Evolutionary conservation across 2,888 invertebrate species (phyloP), one percentile per base, ranked within the genome.

Genomic region (Nymphalis c-album): DNA sequence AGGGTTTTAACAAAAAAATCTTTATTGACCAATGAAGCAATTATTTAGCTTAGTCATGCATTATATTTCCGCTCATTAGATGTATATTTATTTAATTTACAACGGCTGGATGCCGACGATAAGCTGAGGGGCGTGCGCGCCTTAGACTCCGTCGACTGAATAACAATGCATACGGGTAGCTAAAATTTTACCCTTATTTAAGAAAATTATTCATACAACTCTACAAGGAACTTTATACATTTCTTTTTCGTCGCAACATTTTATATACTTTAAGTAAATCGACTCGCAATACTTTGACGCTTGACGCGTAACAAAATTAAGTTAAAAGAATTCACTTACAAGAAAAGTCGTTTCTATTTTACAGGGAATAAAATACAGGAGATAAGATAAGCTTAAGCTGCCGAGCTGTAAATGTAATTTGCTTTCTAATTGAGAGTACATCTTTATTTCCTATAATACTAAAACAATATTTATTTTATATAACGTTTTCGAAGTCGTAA

Each of bases 1-100:
- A 13, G 13, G 13, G 10, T 40, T 40, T 40, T 13, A 40, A 40
- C 40, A 40, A 13, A 53, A 61, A 55, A 68, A 45, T 55, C 48
- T 61, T 62, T 51, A 64, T 77, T 74, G 76, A 80, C 85, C 26
- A 31, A 90, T 90, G 83, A 88, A 90, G 88, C 84, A 87, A 91
- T 91, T 90, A 90, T 88, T 88, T 80, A 86, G 86, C 86, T 86
- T 86, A 86, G 85, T 88, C 88, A 87, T 89, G 88, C 90, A 87
- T 88, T 89, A 88, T 90, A 87, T 90, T 91, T 90, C 86, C 88
- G 86, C 91, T 92, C 91, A 92, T 92, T 91, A 91, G 87, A 83
- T 88, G 90, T 90, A 88, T 91, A 91, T 91, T 91, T 91, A 91
- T 91, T 91, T 91, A 91, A 92, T 92, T 91, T 91, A 90, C 90